phyloP scores from a whole-genome alignment of 2,888 invertebrate species.

The Caprella mutica region DNA sequence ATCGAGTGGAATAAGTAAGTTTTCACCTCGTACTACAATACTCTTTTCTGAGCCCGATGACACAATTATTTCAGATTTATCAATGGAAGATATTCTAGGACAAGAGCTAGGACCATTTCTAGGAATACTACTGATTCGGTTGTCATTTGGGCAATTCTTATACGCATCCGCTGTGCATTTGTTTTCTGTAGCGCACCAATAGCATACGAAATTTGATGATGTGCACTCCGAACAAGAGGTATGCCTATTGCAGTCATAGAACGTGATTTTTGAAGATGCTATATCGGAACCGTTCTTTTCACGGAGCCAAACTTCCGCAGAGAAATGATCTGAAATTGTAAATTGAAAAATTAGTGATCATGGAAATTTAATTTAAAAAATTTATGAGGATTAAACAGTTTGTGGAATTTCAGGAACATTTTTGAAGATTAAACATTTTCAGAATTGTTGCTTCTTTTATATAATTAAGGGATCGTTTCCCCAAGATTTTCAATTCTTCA shows the following conservation, averaged over 20 bases:
- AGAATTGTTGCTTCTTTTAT: too few relatives aligned
- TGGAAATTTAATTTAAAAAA: too few relatives aligned
- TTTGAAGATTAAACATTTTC: too few relatives aligned
- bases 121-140: slow-evolving; percentile 84
- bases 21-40: slow-evolving; percentile 84
- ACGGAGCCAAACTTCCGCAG: slow-evolving; percentile 81
- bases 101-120: slow-evolving; percentile 88
- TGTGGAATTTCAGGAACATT: too few relatives aligned
- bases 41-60: slow-evolving; percentile 81
- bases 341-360: neutral
- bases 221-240: slow-evolving; percentile 93
- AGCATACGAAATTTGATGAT: slow-evolving; percentile 90
- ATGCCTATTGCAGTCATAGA: slow-evolving; percentile 96
- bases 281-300: slow-evolving; percentile 86
- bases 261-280: slow-evolving; percentile 93
- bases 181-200: slow-evolving; percentile 96
- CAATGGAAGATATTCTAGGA: slow-evolving; percentile 79
- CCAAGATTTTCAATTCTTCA: too few relatives aligned
- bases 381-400: too few relatives aligned
- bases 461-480: too few relatives aligned
- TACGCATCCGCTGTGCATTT: slow-evolving; percentile 90
- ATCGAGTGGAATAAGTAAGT: slow-evolving; percentile 87
- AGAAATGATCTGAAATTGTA: slow-evolving; percentile 75
- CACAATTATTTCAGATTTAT: slow-evolving; percentile 78
- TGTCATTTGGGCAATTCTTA: slow-evolving; percentile 86